Percentiles rank a stretch among this genome's conserved stretches.
Conservation (phyloP, 1,140 invertebrate genomes). For the Scaptomyza pallida region DNA sequence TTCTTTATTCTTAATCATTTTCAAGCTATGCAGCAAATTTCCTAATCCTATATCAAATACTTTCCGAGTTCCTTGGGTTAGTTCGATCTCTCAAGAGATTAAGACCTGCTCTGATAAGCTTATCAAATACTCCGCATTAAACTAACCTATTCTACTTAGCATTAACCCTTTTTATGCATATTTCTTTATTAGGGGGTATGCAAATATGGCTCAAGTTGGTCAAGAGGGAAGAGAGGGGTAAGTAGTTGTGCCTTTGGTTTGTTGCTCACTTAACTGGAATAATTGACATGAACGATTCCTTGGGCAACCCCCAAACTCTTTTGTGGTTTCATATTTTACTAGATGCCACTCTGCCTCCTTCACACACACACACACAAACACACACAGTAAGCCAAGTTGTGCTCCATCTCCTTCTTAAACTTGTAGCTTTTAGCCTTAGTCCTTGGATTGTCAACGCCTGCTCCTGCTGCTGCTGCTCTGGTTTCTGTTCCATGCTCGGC, state of each 20-base stretch:
- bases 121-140: neutral
- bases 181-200: slow-evolving; percentile 1
- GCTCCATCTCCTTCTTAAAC: neutral
- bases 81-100: too few species aligned
- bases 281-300: slow-evolving; percentile 83
- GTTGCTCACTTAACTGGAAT: slow-evolving; percentile 83
- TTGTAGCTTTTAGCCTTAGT: slow-evolving; percentile 5
- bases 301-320: slow-evolving; percentile 60
- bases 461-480: slow-evolving; percentile 16
- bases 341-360: too few species aligned
- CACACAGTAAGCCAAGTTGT: slow-evolving; percentile 28
- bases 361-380: slow-evolving; percentile 28
- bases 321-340: slow-evolving; percentile 81
- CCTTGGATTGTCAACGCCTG: slow-evolving; percentile 51
- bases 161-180: neutral
- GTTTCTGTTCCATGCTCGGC: slow-evolving; percentile 35
- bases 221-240: slow-evolving; percentile 10
- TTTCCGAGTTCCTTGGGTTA: too few species aligned
- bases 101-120: too few species aligned
- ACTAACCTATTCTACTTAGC: neutral
- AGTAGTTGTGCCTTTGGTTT: slow-evolving; percentile 63
- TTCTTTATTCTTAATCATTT: too few species aligned
- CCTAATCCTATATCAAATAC: too few species aligned
- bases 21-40: too few species aligned
- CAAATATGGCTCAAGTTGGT: slow-evolving; percentile 47